Percentiles rank a stretch among this genome's conserved stretches.
Evolutionary conservation across 2,888 invertebrate species (phyloP).

Genomic region (Erebia aethiops): DNA sequence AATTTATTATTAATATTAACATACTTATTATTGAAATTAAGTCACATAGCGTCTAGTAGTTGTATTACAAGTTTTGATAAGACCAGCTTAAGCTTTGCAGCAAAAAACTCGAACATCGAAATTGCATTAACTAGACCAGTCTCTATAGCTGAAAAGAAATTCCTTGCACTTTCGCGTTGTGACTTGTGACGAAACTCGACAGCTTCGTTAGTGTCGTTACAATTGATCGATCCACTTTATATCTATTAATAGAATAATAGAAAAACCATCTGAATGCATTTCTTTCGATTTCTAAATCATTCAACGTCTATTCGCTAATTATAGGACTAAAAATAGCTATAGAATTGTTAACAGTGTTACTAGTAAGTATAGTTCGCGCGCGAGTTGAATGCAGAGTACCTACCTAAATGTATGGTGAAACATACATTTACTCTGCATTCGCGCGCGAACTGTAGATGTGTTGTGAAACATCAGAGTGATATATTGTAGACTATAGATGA

Average conservation of each 20-base stretch:
- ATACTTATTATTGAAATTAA: too few species aligned
- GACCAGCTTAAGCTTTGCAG: background rate
- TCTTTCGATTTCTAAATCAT: slow-evolving; percentile 42
- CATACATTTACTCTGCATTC: too few species aligned
- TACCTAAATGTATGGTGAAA: too few species aligned
- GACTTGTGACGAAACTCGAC: slow-evolving; percentile 8
- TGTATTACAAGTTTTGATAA: slow-evolving; percentile 8
- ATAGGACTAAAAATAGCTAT: background rate
- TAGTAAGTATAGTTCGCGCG: too few species aligned
- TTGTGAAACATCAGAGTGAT: too few species aligned
- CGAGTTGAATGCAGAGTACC: too few species aligned
- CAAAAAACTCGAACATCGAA: slow-evolving; percentile 20
- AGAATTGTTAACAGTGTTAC: too few species aligned
- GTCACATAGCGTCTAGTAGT: background rate
- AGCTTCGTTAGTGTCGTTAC: slow-evolving; percentile 1
- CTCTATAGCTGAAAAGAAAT: background rate
- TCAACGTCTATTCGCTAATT: slow-evolving; percentile 23
- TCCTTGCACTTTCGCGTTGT: slow-evolving; percentile 20
- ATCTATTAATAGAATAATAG: slow-evolving; percentile 23
- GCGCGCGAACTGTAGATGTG: too few species aligned
- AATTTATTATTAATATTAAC: too few species aligned
- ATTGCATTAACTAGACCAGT: slow-evolving; percentile 16
- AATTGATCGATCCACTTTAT: slow-evolving; percentile 25
- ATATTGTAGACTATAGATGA: too few species aligned
- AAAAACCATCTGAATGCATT: slow-evolving; percentile 8